phyloP scores from a whole-genome alignment of 2,113 vertebrate species.

The Triplophysa dalaica region DNA sequence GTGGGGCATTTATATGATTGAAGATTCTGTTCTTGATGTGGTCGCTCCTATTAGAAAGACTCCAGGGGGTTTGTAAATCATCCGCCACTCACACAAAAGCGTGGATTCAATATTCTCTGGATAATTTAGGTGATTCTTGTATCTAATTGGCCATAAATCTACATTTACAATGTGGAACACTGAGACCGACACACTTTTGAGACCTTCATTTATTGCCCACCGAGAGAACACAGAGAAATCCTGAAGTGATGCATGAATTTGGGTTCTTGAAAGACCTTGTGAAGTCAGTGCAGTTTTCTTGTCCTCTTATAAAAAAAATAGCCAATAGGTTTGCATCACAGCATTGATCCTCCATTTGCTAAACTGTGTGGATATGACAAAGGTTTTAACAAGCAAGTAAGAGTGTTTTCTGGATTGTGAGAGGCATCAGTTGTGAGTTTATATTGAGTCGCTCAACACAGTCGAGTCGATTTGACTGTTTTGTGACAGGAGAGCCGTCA shows the following conservation, averaged over 20 bases:
- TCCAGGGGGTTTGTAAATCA: slow-evolving; percentile 11
- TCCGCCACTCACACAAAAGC: slow-evolving; percentile 5
- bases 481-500: too few relatives aligned
- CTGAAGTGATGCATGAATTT: background rate
- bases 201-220: background rate
- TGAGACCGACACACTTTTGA: too few relatives aligned
- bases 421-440: background rate
- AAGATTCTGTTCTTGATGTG: slow-evolving; percentile 8
- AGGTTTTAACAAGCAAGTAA: too few relatives aligned
- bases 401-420: background rate
- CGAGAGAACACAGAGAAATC: background rate
- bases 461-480: too few relatives aligned
- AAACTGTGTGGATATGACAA: too few relatives aligned
- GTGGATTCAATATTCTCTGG: slow-evolving; percentile 19
- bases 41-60: slow-evolving; percentile 1
- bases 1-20: slow-evolving; percentile 9
- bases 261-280: too few relatives aligned
- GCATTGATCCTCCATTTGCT: too few relatives aligned
- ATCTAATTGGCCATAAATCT: slow-evolving; percentile 28
- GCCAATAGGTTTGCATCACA: too few relatives aligned
- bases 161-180: background rate
- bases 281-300: too few relatives aligned
- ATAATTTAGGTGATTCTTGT: slow-evolving; percentile 23
- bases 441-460: too few relatives aligned
- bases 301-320: too few relatives aligned